Conservation (phyloP, 2,113 vertebrate genomes). For the Pao palembangensis region DNA sequence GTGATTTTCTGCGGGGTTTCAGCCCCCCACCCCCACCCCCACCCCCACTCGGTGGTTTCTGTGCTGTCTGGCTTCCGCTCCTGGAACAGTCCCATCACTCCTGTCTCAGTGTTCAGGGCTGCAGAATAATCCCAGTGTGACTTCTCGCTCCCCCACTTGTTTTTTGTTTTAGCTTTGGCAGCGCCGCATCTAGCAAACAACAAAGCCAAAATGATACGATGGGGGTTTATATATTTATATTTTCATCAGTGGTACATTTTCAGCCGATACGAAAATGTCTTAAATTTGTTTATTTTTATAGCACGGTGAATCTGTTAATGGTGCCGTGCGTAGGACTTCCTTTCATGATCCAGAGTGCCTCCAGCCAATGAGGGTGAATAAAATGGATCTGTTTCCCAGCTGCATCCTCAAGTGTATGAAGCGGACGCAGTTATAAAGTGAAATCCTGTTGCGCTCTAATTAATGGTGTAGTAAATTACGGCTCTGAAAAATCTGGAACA, state of each 20-base stretch:
- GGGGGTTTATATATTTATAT: not conserved
- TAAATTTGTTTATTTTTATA: not conserved
- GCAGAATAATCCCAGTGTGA: slow-evolving; percentile 51
- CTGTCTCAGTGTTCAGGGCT: slow-evolving; percentile 43
- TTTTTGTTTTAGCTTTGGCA: slow-evolving; percentile 46
- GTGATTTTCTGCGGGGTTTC: slow-evolving; percentile 1
- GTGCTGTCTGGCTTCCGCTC: slow-evolving; percentile 11
- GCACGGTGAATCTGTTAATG: not conserved
- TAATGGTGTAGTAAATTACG: no score
- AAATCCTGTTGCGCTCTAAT: no score
- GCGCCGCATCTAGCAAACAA: slow-evolving; percentile 11
- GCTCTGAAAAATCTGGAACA: no score
- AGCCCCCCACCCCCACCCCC: no score
- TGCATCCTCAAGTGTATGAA: no score
- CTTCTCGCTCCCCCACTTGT: slow-evolving; percentile 37
- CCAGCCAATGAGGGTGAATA: no score
- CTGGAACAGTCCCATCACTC: not conserved
- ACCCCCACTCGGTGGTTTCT: not conserved
- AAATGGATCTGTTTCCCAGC: no score
- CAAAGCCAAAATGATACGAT: not conserved
- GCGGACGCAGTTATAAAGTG: no score
- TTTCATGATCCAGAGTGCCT: no score
- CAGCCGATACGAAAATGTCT: no score
- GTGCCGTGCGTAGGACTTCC: no score
- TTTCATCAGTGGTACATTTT: no score